These are phyloP conservation scores for Xestia ashworthii DNA, from an alignment of 2,888 invertebrate genomes.

Conservation along the genomic window DNA sequence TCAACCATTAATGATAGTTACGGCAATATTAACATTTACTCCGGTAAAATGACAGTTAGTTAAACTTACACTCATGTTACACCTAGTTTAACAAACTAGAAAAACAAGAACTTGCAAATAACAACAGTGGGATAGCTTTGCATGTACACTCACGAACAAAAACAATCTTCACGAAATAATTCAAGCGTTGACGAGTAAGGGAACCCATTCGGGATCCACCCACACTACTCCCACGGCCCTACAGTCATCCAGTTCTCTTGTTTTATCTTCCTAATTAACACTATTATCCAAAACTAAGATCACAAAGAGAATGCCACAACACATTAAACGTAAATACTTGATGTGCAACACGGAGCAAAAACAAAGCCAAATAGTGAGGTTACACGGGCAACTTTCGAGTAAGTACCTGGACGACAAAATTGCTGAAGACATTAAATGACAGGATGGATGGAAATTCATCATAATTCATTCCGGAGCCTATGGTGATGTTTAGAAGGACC, in stretches of 20 bases:
- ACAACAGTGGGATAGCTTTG: not conserved
- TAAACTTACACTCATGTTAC: not conserved
- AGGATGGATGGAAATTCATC: too few species aligned
- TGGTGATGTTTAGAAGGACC: not conserved
- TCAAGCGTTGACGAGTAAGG: constrained; percentile 13
- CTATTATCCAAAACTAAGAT: constrained; percentile 50
- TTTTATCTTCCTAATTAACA: constrained; percentile 43
- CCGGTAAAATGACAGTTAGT: not conserved
- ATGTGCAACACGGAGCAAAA: constrained; percentile 38
- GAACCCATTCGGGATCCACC: constrained; percentile 7
- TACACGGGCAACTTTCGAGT: constrained; percentile 32
- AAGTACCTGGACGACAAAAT: not conserved
- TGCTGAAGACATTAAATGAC: not conserved
- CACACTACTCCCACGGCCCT: constrained; percentile 1
- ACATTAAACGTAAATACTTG: constrained; percentile 55
- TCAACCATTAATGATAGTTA: not conserved
- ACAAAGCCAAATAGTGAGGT: constrained; percentile 16
- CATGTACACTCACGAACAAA: not conserved
- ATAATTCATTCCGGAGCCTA: not conserved
- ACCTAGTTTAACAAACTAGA: not conserved
- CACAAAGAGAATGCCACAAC: constrained; percentile 57
- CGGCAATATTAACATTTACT: too few species aligned
- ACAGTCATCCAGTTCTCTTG: constrained; percentile 5
- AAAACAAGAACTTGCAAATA: not conserved
- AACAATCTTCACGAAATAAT: constrained; percentile 22